Evolutionary conservation across 2,797 vertebrate genomes (phyloP).

Genomic region (Eulemur mongoz): DNA sequence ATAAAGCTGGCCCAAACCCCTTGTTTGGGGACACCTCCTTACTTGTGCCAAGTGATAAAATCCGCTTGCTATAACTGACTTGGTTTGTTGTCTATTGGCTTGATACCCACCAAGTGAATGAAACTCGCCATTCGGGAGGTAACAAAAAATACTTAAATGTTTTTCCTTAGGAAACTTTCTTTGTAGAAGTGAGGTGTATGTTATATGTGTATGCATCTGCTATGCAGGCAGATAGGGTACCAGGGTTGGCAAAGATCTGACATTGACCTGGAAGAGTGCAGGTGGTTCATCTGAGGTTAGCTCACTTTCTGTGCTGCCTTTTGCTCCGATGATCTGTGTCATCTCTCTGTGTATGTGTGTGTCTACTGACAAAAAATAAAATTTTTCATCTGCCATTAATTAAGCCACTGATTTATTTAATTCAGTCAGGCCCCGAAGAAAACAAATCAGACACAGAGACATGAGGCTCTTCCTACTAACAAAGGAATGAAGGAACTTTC

Average conservation of each 20-base stretch:
- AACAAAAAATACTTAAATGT: neutral
- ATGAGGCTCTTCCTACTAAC: neutral
- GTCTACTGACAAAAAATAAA: neutral
- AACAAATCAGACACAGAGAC: neutral
- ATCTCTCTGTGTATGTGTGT: neutral
- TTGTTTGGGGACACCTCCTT: neutral
- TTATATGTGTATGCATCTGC: neutral
- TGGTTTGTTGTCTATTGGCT: neutral
- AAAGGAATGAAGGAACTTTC: slow-evolving; percentile 21
- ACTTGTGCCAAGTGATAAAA: neutral
- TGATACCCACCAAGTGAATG: neutral
- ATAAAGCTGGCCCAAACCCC: neutral
- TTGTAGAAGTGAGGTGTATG: neutral
- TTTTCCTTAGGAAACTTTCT: neutral
- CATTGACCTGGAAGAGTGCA: neutral
- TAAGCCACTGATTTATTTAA: neutral
- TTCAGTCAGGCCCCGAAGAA: neutral
- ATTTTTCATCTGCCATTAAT: neutral
- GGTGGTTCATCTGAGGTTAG: neutral
- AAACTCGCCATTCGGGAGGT: neutral
- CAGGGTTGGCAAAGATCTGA: neutral
- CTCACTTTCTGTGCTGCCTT: neutral
- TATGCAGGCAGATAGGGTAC: neutral
- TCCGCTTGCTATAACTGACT: neutral
- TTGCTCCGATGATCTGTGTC: neutral